Evolutionary conservation across 1,140 invertebrate species (phyloP).

Genomic region (Sycobia sp.): DNA sequence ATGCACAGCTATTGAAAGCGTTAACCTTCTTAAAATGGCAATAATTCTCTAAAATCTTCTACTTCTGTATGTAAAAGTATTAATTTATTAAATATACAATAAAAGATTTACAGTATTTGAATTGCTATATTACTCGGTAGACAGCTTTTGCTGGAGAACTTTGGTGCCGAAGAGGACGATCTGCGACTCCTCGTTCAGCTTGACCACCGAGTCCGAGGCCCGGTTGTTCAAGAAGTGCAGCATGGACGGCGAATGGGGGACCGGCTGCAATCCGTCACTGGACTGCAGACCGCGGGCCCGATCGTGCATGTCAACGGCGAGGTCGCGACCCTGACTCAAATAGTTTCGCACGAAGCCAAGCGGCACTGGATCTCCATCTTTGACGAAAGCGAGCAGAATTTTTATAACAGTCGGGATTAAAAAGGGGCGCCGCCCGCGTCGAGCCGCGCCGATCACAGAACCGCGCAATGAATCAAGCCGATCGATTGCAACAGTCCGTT

Average conservation of each 20-base stretch:
- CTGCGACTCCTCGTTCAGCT: slow-evolving; percentile 33
- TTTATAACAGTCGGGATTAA: no score
- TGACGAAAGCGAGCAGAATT: no score
- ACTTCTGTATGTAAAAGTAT: no score
- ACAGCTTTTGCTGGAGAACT: slow-evolving; percentile 31
- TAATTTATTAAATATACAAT: no score
- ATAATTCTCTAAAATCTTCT: no score
- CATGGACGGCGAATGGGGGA: slow-evolving; percentile 29
- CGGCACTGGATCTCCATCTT: slow-evolving; percentile 20
- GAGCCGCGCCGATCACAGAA: no score
- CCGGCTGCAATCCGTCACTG: slow-evolving; percentile 20
- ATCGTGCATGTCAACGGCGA: slow-evolving; percentile 34
- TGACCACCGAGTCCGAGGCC: slow-evolving; percentile 4
- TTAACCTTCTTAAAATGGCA: no score
- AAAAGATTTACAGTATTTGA: no score
- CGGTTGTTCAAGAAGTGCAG: slow-evolving; percentile 31
- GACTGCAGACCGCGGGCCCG: slow-evolving; percentile 12
- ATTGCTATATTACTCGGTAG: slow-evolving; percentile 30
- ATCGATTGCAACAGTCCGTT: no score
- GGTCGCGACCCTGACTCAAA: slow-evolving; percentile 32
- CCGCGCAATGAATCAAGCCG: no score
- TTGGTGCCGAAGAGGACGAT: slow-evolving; percentile 29
- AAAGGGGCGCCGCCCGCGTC: no score
- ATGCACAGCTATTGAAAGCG: no score
- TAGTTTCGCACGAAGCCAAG: slow-evolving; percentile 19